Base-by-base conservation (phyloP, 2,888 invertebrate species). In the Drosophila subquinaria region DNA sequence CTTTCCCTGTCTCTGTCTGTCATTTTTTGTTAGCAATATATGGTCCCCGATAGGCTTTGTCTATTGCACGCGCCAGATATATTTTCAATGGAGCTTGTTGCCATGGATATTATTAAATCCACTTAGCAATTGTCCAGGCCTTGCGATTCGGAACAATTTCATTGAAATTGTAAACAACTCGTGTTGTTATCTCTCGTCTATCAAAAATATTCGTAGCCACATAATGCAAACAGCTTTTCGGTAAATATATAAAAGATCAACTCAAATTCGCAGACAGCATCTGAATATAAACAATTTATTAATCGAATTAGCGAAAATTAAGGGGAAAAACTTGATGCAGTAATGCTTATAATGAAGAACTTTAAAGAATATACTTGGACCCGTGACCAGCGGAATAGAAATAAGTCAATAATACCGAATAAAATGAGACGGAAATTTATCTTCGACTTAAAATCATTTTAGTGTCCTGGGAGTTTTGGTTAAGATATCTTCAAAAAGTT, bases 21-120 rank as follows among this genome's bases (percentile, higher is more conserved):
- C 35, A 15, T 0, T 20, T 23, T 23, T 23, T 23, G 4, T 27
- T n/a, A 33, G 23, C 8, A 30, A 15, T 27, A 9, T 40, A 11
- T 53, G 27, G 6, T 40, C 2, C 27, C 36, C 11, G n/a, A 45
- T 3, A 17, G 27, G 20, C 27, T 27, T 15, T 47, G 45, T 35
- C 47, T 27, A 57, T 15, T 47, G 59, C 47, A 59, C 38, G 59
- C 17, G 59, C 36, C 47, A 48, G 23, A 17, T 59, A 30, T 30
- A 30, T 38, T 48, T 48, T 48, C 17, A 47, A 59, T n/a, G 17
- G 27, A 38, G 13, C n/a, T 48, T 48, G 48, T 59, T 48, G 36
- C 38, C 48, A 59, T 59, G 17, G 59, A 8, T 45, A 8, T 17
- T 47, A 27, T 36, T 38, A 38, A 59, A 38, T 48, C 57, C 47